Conservation (phyloP, 2,113 vertebrate genomes). For the Mus musculus region GRCm39 chr1:173122001-173122500, state of each 20-base stretch:
- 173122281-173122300: conserved; percentile 5
- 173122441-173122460: conserved; percentile 44
- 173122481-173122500: not conserved
- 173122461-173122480: not conserved
- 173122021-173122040: not conserved
- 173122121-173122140: not conserved
- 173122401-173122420: not conserved
- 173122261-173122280: not conserved
- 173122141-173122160: not conserved
- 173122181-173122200: not conserved
- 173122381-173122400: not conserved
- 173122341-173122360: conserved; percentile 25
- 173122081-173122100: not conserved
- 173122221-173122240: not conserved
- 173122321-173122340: conserved; percentile 1
- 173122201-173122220: not conserved
- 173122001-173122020: not conserved
- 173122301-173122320: not conserved
- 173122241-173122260: not conserved
- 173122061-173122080: not conserved
- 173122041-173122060: not conserved
- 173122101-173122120: not conserved
- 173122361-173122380: not conserved
- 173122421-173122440: not conserved
- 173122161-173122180: not conserved